Conservation (phyloP, 2,888 invertebrate species). For the Dione juno region DNA sequence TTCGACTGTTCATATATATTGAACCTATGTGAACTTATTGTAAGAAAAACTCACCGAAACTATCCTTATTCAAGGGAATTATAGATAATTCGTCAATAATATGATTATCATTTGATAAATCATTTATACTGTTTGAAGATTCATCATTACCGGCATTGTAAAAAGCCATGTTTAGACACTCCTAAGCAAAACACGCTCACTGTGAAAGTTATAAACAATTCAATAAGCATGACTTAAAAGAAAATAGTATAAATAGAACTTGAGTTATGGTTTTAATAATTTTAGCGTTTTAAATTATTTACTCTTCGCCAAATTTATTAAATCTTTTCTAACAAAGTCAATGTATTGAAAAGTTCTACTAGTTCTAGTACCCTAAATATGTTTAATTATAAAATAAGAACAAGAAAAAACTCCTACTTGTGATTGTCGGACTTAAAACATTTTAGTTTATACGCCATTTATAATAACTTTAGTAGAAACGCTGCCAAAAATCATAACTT, state of each 20-base stretch:
- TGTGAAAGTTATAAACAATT: slow-evolving; percentile 61
- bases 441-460: slow-evolving; percentile 6
- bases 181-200: slow-evolving; percentile 55
- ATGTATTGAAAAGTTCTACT: neutral
- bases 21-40: neutral
- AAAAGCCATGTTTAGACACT: slow-evolving; percentile 71
- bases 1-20: neutral
- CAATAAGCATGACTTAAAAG: slow-evolving; percentile 68
- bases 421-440: neutral
- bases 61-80: slow-evolving; percentile 94
- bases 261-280: neutral
- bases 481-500: slow-evolving; percentile 19
- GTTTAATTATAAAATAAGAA: neutral
- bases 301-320: slow-evolving; percentile 3
- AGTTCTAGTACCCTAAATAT: neutral
- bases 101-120: slow-evolving; percentile 61
- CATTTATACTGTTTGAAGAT: slow-evolving; percentile 54
- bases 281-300: neutral
- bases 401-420: slow-evolving; percentile 9
- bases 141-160: slow-evolving; percentile 63
- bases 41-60: slow-evolving; percentile 87
- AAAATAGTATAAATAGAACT: neutral
- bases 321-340: neutral
- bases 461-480: slow-evolving; percentile 7
- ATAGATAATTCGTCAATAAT: slow-evolving; percentile 88